Evolutionary conservation across 23 tunicate species (phyloP), one percentile per base, ranked within the genome.

Genomic region (Trididemnum nubilum): DNA sequence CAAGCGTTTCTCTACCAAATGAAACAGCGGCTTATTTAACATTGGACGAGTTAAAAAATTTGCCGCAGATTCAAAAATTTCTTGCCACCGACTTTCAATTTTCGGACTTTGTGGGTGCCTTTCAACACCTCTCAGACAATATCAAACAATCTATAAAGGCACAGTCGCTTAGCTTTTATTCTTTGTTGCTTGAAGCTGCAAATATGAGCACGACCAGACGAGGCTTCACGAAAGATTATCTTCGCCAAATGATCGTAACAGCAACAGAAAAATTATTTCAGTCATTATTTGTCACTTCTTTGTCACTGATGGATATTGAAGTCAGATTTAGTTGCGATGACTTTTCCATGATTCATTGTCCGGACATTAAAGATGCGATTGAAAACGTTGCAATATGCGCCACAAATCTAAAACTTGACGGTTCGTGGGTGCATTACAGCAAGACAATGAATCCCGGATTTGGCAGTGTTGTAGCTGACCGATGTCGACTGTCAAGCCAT

Each of bases 321-420:
- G 24, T 52, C 36, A 77, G 31, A 54, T n/a, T 77, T 2, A 2
- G 60, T 54, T 52, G 44, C 54, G 67, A 37, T 9, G 81, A 77
- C 26, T 29, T 28, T 30, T 32, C 39, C 15, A 26, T 77, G 2
- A 3, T 77, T 2, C 22, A 77, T 33, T 28, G 67, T 33, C 31
- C 39, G 7, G 81, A 52, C 27, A 77, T 77, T 23, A 4, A n/a
- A 9, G 67, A 77, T 54, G 81, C 81, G 3, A 24, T 57, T 2
- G 67, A 77, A 32, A 52, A 29, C 29, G 35, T 15, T 52, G 12
- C 54, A 15, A 44, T 9, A 15, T 15, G 15, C 9, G 15, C 12
- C 15, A 44, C 54, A 7, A n/a, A n/a, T n/a, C 15, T 44, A 7
- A 44, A 44, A 44, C 9, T 44, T 7, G 15, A 15, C 9, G 54